Percentiles rank a stretch among this genome's conserved stretches.
These are phyloP conservation scores for Gymnoscopelus braueri DNA, from an alignment of 2,797 vertebrate genomes.

Conservation along the genomic window DNA sequence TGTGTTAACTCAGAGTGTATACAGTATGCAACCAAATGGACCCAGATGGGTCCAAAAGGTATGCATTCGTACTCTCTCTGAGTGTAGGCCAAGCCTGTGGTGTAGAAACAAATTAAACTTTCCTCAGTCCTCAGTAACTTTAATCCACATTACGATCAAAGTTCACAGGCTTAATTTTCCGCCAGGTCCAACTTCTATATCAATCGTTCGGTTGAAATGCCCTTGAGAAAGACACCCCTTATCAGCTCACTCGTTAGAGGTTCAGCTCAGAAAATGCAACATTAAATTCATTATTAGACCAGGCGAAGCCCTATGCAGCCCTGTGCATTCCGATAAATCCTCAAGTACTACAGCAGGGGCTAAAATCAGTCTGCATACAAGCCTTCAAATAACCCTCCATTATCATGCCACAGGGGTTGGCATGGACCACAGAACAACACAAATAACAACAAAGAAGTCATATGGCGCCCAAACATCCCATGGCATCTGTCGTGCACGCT, in stretches of 20 bases:
- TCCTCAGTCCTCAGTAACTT: constrained; percentile 6
- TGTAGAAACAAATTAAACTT: too few species aligned
- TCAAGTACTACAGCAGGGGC: neutral
- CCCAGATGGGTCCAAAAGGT: too few species aligned
- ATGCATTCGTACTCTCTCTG: too few species aligned
- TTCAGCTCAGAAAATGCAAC: too few species aligned
- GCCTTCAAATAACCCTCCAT: constrained; percentile 37
- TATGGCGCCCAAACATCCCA: constrained; percentile 54
- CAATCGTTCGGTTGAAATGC: neutral
- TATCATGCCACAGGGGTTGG: constrained; percentile 46
- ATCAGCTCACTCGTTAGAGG: too few species aligned
- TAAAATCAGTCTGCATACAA: constrained; percentile 12
- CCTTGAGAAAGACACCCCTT: too few species aligned
- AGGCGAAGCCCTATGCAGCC: neutral
- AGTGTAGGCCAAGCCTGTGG: too few species aligned
- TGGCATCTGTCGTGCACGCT: constrained; percentile 54
- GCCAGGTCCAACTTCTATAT: constrained; percentile 22
- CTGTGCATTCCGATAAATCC: constrained; percentile 24
- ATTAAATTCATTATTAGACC: constrained; percentile 1
- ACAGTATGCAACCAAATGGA: too few species aligned
- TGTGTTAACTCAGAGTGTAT: constrained; percentile 7
- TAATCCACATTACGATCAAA: constrained; percentile 5
- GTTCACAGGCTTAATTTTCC: constrained; percentile 30
- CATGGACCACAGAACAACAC: constrained; percentile 49
- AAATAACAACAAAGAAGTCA: constrained; percentile 60